Percentiles rank a stretch among this genome's conserved stretches.
These are phyloP conservation scores for Panthera tigris DNA, from an alignment of 2,113 vertebrate species.

Conservation along the genomic window DNA sequence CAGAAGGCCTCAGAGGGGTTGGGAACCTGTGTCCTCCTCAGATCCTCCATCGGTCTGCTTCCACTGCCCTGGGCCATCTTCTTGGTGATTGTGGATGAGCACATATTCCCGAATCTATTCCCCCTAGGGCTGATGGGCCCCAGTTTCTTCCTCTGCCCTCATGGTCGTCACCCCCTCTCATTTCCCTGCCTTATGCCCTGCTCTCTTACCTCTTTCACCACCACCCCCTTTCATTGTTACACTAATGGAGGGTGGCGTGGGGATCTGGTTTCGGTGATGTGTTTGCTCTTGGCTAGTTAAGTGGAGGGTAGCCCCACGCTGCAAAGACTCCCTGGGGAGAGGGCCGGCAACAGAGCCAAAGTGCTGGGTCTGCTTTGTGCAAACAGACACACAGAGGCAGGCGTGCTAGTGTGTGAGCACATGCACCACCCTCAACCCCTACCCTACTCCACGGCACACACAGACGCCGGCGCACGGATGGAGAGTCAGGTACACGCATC, in stretches of 20 bases:
- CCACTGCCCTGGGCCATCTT: background rate
- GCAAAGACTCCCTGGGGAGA: background rate
- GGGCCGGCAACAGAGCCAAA: background rate
- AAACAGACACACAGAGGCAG: background rate
- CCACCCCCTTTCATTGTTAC: background rate
- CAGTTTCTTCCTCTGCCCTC: background rate
- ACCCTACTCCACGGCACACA: background rate
- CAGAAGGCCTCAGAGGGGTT: background rate
- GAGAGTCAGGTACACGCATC: background rate
- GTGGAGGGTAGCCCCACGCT: background rate
- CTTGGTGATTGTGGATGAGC: background rate
- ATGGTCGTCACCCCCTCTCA: background rate
- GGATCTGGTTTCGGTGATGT: background rate
- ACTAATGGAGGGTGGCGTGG: background rate
- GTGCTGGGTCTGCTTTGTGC: background rate
- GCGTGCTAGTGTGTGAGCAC: background rate
- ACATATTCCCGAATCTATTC: background rate
- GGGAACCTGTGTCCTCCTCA: background rate
- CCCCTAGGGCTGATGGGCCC: background rate
- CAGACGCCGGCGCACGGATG: background rate
- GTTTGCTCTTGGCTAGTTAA: conserved; percentile 6
- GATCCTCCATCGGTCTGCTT: background rate
- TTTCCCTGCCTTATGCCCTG: background rate
- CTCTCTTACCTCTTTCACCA: background rate
- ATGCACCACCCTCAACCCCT: too few species aligned